Evolutionary conservation across 1,140 invertebrate genomes (phyloP), one percentile per base, ranked within the genome.

Genomic region (Holcopasites calliopsidis): DNA sequence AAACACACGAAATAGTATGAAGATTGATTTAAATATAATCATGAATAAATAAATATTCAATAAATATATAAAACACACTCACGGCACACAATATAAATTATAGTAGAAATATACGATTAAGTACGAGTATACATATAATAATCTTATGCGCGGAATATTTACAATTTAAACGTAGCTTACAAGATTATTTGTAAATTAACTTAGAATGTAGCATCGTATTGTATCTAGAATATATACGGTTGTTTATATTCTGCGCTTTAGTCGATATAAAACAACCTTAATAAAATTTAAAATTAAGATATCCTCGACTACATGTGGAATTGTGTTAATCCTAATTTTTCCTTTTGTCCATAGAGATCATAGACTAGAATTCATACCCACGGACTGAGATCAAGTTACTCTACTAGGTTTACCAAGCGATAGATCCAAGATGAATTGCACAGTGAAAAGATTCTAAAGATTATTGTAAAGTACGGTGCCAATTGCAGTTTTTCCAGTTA

Each of bases 331-430:
- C 16, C 3, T 49, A 38, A 60, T 61, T 38, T n/a, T 28, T 31
- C 52, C 6, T 23, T 33, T 16, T 38, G 8, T 11, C 5, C 21
- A 58, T 23, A 77, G 0, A 40, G 8, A 60, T 42, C 58, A 72
- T 40, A 77, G 80, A 82, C 83, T 88, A 88, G 80, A 66, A 80
- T 69, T 74, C 71, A 42, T 71, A 61, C 31, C 52, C 87, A 87
- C 77, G 80, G 81, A 88, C 85, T 88, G 88, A 90, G 89, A 90
- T 90, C 89, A n/a, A 76, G 49, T 52, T 83, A 80, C 85, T 87
- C 50, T 90, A 90, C 89, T 90, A 80, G 47, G 85, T 82, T 83
- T 68, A 33, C 60, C 64, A 66, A 83, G 75, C 76, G 4, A 62
- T 75, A 60, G 31, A 42, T 58, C 69, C 52, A 50, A 72, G n/a